Evolutionary conservation across 1,140 invertebrate genomes (phyloP), one percentile per base, ranked within the genome.

Genomic region (Catajapyx aquilonaris): DNA sequence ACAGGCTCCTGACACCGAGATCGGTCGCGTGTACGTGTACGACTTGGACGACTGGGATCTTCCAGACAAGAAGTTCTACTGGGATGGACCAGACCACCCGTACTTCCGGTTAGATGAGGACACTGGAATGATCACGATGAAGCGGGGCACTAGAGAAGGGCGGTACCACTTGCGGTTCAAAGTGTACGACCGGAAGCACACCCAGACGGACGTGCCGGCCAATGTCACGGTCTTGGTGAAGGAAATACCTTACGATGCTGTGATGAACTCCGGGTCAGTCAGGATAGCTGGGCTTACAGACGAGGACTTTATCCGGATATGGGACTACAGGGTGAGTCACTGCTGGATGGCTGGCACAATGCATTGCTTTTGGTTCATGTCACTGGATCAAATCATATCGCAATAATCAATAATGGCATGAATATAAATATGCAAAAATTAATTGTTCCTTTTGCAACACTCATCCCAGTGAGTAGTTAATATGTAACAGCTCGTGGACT

Each of bases 41-140:
- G 91, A 97, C 61, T 59, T 87, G 31, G 91, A 97, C 56, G 91
- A 96, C 53, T 96, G 88, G 90, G 91, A 97, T 64, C 55, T 93
- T 41, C 81, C 83, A 0, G 90, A 96, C 53, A 97, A 97, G 53
- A 87, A 85, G 49, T 97, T 94, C 62, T 87, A 85, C 47, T 91
- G 85, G 81, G 80, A 85, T 51, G 66, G 68, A 31, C 59, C 70
- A 34, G 81, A 83, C 51, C 71, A 83, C 57, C 73, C 77, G 3
- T 70, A 78, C 44, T 93, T 91, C 52, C 80, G 74, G 37, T 55
- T 94, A 4, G 78, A 93, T 53, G 74, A 85, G 51, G 81, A 87
- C 51, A 81, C 84, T 0, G 91, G 91, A 3, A 88, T 87, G 79
- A 84, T 97, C 40, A 85, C 76, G 31, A 95, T 95, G 85, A 73